Conservation (phyloP, 1,140 invertebrate species). For the Bombyx mandarina region DNA sequence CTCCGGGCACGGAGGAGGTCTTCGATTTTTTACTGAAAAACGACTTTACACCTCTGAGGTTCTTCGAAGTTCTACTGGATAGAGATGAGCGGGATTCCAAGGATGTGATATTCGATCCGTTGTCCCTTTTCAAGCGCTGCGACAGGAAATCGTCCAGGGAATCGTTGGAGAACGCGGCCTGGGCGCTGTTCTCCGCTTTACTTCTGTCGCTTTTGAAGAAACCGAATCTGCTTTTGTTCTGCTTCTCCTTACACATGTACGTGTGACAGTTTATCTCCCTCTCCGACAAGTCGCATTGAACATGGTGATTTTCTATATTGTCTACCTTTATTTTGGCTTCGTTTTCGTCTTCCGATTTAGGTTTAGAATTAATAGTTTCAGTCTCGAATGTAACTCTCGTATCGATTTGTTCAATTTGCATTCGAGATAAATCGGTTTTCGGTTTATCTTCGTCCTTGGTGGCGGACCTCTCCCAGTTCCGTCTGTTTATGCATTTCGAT, state of each 20-base stretch:
- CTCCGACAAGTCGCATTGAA: slow-evolving; percentile 29
- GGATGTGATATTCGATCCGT: slow-evolving; percentile 33
- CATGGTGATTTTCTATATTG: slow-evolving; percentile 12
- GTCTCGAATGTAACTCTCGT: slow-evolving; percentile 36
- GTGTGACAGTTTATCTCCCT: slow-evolving; percentile 41
- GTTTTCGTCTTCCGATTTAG: background rate
- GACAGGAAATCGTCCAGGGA: slow-evolving; percentile 52
- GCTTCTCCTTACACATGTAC: slow-evolving; percentile 20
- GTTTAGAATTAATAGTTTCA: slow-evolving; percentile 9
- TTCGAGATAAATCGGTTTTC: background rate
- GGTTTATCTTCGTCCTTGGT: slow-evolving; percentile 20
- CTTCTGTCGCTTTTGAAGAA: slow-evolving; percentile 4
- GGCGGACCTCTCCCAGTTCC: slow-evolving; percentile 43
- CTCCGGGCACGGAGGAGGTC: slow-evolving; percentile 39
- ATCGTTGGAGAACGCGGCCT: slow-evolving; percentile 50
- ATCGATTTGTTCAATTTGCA: background rate
- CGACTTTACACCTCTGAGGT: slow-evolving; percentile 36
- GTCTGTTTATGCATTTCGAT: slow-evolving; percentile 49
- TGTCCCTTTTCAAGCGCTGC: slow-evolving; percentile 37
- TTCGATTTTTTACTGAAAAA: slow-evolving; percentile 31
- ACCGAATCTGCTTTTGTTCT: too few species aligned
- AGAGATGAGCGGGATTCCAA: slow-evolving; percentile 24
- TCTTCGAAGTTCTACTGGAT: slow-evolving; percentile 49
- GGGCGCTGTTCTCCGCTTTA: slow-evolving; percentile 22
- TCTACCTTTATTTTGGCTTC: slow-evolving; percentile 11